These are phyloP conservation scores for Labeo catla DNA, from an alignment of 2,113 vertebrate species.

Conservation along the genomic window DNA sequence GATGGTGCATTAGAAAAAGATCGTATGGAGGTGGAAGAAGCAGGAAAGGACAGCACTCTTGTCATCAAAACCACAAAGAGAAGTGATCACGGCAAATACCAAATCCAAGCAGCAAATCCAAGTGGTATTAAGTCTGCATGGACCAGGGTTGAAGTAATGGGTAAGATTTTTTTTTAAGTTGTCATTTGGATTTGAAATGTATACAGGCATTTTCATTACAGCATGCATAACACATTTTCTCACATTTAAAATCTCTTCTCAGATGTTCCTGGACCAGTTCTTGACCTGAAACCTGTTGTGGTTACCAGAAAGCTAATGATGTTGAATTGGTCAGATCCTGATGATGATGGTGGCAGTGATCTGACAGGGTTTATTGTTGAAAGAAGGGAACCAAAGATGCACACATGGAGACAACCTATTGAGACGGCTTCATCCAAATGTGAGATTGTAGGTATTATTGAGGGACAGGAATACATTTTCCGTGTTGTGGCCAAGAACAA, in stretches of 20 bases:
- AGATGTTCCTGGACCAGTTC: constrained; percentile 95
- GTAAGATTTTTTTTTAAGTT: constrained; percentile 74
- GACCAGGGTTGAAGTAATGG: constrained; percentile 89
- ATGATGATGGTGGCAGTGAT: constrained; percentile 94
- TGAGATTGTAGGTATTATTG: constrained; percentile 92
- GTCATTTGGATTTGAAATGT: neutral
- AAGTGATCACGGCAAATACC: constrained; percentile 91
- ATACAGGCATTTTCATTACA: neutral
- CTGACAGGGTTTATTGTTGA: constrained; percentile 92
- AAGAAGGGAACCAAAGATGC: constrained; percentile 90
- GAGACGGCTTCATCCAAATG: constrained; percentile 94
- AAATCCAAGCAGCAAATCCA: constrained; percentile 89
- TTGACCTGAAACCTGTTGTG: constrained; percentile 95
- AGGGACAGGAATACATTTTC: constrained; percentile 94
- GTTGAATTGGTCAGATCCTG: constrained; percentile 97
- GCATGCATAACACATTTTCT: neutral
- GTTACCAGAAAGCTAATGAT: constrained; percentile 97
- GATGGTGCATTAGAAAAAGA: constrained; percentile 88
- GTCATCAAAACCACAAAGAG: constrained; percentile 83
- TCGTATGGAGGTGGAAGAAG: constrained; percentile 82
- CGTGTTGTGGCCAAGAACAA: constrained; percentile 96
- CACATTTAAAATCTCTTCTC: constrained; percentile 9
- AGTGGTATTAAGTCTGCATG: constrained; percentile 88
- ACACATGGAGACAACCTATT: constrained; percentile 91
- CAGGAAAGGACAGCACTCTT: constrained; percentile 84